phyloP scores from a whole-genome alignment of 2,888 invertebrate species.

The Chymomyza amoena region DNA sequence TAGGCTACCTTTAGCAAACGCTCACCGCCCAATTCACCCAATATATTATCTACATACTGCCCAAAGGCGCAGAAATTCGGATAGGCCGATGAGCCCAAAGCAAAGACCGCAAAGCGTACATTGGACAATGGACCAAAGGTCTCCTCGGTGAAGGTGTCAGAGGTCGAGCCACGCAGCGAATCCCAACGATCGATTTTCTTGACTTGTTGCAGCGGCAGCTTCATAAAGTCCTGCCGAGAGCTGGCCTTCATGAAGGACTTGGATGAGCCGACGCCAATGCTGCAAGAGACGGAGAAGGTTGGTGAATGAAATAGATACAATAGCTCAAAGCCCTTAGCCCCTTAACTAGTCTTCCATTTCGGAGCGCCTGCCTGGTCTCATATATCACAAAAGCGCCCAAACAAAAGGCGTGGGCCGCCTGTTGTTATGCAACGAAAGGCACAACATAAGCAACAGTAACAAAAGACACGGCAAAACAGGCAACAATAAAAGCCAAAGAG shows the following conservation, averaged over 20 bases:
- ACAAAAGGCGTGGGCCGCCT: slow-evolving; percentile 47
- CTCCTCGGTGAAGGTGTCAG: slow-evolving; percentile 90
- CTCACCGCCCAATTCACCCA: slow-evolving; percentile 94
- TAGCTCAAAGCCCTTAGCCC: not conserved
- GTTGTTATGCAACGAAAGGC: slow-evolving; percentile 50
- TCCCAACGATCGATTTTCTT: slow-evolving; percentile 84
- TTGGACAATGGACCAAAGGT: slow-evolving; percentile 95
- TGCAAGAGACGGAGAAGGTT: slow-evolving; percentile 64
- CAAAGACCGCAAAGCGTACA: slow-evolving; percentile 95
- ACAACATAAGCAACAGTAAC: slow-evolving; percentile 18
- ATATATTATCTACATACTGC: slow-evolving; percentile 92
- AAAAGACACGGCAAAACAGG: slow-evolving; percentile 46
- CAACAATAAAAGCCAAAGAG: slow-evolving; percentile 48
- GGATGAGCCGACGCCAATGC: slow-evolving; percentile 85
- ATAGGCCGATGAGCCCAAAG: slow-evolving; percentile 96
- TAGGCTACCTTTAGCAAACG: slow-evolving; percentile 88
- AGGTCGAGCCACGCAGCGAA: slow-evolving; percentile 86
- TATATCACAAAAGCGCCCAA: slow-evolving; percentile 47
- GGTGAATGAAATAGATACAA: not conserved
- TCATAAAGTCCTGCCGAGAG: slow-evolving; percentile 88
- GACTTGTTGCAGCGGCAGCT: slow-evolving; percentile 83
- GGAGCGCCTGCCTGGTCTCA: slow-evolving; percentile 18
- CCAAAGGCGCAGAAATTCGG: slow-evolving; percentile 98
- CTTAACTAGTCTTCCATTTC: not conserved
- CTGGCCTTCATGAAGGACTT: slow-evolving; percentile 95